phyloP scores from a whole-genome alignment of 2,113 vertebrate species.

The Sapayoa aenigma region DNA sequence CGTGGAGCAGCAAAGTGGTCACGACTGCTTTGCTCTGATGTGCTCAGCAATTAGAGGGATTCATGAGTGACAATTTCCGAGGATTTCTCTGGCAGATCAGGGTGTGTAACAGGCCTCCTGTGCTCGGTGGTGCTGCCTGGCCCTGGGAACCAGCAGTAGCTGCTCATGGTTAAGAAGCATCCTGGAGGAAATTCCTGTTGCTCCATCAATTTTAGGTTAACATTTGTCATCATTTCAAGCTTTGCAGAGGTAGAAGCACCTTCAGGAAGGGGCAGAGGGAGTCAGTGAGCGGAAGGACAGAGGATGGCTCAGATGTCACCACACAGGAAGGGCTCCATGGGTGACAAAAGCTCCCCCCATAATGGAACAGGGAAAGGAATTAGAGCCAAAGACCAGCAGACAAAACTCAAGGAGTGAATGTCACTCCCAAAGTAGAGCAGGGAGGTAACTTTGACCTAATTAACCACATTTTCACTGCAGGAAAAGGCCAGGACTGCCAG shows the following conservation, averaged over 20 bases:
- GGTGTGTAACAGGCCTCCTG: neutral
- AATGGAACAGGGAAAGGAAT: constrained; percentile 3
- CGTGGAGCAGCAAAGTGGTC: neutral
- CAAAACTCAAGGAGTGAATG: constrained; percentile 11
- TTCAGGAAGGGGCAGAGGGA: neutral
- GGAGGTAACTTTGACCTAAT: constrained; percentile 21
- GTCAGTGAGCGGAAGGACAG: neutral
- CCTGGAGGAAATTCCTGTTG: neutral
- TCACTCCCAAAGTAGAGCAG: constrained; percentile 37
- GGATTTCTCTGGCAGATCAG: neutral
- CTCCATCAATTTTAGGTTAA: neutral
- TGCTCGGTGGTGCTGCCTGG: neutral
- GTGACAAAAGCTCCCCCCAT: neutral
- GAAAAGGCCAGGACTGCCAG: neutral
- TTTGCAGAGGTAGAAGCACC: neutral
- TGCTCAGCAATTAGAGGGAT: accelerated
- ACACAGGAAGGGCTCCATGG: neutral
- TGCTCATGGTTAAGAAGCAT: neutral
- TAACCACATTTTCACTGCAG: neutral
- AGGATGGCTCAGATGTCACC: neutral
- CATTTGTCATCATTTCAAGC: neutral
- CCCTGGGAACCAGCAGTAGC: neutral
- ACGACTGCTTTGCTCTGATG: neutral
- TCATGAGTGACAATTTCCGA: neutral
- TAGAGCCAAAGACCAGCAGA: constrained; percentile 19